Evolutionary conservation across 2,113 vertebrate genomes (phyloP), one percentile per base, ranked within the genome.

Genomic region (Ranitomeya imitator): DNA sequence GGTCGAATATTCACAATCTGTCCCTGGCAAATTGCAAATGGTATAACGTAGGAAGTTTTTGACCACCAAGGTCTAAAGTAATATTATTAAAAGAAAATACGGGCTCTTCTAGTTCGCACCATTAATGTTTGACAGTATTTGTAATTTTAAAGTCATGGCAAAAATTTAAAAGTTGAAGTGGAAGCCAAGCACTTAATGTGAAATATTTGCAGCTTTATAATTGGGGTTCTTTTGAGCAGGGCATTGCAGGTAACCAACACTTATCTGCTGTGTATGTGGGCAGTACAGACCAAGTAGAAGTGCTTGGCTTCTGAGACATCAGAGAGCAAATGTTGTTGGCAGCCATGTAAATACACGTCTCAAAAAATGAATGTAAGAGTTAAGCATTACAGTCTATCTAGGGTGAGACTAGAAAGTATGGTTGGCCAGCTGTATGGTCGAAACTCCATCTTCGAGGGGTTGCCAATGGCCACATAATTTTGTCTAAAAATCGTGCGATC

Each of bases 91-190:
- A 71, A 71, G 18, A 83, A 55, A 84, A 84, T 26, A 71, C 63
- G 55, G n/a, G 45, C 21, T 84, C 63, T 71, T 71, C 65, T 69
- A 65, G 67, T 54, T 84, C 69, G n/a, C 55, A 51, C 51, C 51
- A 84, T 69, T 84, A 84, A 26, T 26, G n/a, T 55, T 55, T 84
- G 82, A 84, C 82, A 63, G 69, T 84, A 71, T 65, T 69, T 84
- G 82, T 65, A n/a, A 69, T 69, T 71, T 84, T 18, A 69, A 84
- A 71, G 26, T 81, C 15, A 61, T 54, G 18, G 21, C 4, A 61
- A 37, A 81, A 61, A 26, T 61, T 71, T 26, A 55, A 14, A 52
- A 54, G 55, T 54, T 52, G 13, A 6, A 26, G 82, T 26, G n/a
- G 51, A 69, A 71, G 63, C 18, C 63, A 84, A 71, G 82, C 21